Base-by-base conservation (phyloP, 2,888 invertebrate genomes). In the Drosophila kambysellisi region DNA sequence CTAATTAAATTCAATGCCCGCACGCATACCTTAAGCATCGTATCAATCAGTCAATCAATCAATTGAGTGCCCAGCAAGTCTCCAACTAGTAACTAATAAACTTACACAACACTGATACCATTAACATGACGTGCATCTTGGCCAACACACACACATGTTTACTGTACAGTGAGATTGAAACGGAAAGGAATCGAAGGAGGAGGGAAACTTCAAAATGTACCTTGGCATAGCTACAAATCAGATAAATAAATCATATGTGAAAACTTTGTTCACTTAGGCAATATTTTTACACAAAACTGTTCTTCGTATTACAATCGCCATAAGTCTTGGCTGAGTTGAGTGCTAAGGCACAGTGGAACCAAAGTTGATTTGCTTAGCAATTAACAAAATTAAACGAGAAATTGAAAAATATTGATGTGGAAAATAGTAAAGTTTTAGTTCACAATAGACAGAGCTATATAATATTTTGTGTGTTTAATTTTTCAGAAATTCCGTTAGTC, bases 201-300 rank as follows among this genome's bases (percentile, higher is more conserved):
- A 12, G 29, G 12, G 54, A 15, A 30, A 61, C n/a, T 61, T 66
- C 39, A 48, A 43, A 52, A 53, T 61, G 50, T 69, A 68, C 30
- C 56, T 56, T 59, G 51, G 52, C 62, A 64, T 53, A 65, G 66
- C 74, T 73, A 78, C 80, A 82, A 82, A 82, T 82, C 82, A 82
- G 82, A 80, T 86, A 81, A 88, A 85, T 81, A 84, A 88, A 88
- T 85, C 88, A 86, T 86, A 83, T 81, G 70, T 75, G 74, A 78
- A 86, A 86, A 86, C 87, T 86, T 86, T 83, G 81, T 86, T 86
- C 88, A 86, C 87, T 88, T 88, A 75, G 81, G 81, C 80, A 79
- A 86, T 82, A 86, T 83, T 88, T 83, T 83, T 62, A 81, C 70
- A 85, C 75, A 74, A 83, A 85, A 75, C 81, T 76, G 63, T 64